Base-by-base conservation (phyloP, 2,888 invertebrate species). In the Cancer borealis region DNA sequence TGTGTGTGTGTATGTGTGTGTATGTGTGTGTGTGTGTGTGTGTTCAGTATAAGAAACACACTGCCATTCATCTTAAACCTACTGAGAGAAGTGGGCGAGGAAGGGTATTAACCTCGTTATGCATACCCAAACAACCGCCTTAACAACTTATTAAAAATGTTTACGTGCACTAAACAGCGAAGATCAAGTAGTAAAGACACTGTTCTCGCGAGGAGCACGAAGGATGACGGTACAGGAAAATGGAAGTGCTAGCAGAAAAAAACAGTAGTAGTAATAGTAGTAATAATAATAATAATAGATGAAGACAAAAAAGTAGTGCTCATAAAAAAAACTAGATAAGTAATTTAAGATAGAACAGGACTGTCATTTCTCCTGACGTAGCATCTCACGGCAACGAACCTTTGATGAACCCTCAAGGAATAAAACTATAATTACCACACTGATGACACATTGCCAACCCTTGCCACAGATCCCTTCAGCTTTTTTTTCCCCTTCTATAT, bases 1-100 rank as follows among this genome's bases (percentile, higher is more conserved):
- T 54, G 49, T 54, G 49, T 49, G 90, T 90, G 21, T 49, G 90
- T 90, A 49, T 90, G 89, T 90, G 47, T 47, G 90, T 49, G 90
- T 90, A n/a, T 49, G 90, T 90, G 54, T 90, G 90, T 90, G 54
- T 49, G 30, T 49, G 49, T 49, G 30, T 60, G 91, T 54, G 91
- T 10, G 54, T 88, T 39, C 21, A 30, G 5, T 88, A 14, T 39
- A 3, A 4, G 39, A 26, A 12, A 39, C 14, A 3, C 54, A 10
- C 17, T 12, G 12, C 49, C 12, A 49, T 17, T 54, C 17, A 54
- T 54, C 17, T 54, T 54, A 17, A 54, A 12, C 14, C 54, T 17
- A 54, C 54, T 12, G 10, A 54, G 12, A 54, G 12, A 54, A 54
- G 17, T 54, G 17, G 17, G 12, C 3, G 12, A 54, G 17, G 17